Conservation (phyloP, 2,113 vertebrate genomes). For the Oreochromis tanganicae region DNA sequence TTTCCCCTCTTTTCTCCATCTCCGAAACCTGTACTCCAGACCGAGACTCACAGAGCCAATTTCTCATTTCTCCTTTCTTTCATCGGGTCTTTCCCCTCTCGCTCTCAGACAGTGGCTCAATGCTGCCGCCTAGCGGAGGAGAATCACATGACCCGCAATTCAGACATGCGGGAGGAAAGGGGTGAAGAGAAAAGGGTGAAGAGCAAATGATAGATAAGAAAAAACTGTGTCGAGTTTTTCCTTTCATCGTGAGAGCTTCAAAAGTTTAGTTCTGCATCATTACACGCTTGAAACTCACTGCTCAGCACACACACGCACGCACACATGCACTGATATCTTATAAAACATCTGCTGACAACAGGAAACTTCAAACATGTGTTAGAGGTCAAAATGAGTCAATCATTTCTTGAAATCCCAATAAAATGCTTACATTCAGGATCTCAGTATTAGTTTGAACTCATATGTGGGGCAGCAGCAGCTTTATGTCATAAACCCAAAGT, state of each 20-base stretch:
- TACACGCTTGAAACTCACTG: neutral
- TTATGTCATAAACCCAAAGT: neutral
- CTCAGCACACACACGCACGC: neutral
- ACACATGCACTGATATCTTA: neutral
- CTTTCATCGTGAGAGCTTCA: neutral
- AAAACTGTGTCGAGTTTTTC: neutral
- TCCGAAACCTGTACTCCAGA: neutral
- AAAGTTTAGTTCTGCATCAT: neutral
- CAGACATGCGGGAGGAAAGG: conserved; percentile 1
- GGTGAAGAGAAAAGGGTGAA: neutral
- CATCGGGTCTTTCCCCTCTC: neutral
- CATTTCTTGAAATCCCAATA: neutral
- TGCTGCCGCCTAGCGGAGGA: conserved; percentile 59
- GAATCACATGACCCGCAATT: conserved; percentile 44
- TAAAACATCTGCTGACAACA: neutral
- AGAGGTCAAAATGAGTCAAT: neutral
- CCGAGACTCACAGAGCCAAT: conserved; percentile 44
- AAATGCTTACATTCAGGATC: neutral
- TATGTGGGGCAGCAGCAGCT: neutral
- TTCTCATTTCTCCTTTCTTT: neutral
- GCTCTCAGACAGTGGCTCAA: conserved; percentile 26
- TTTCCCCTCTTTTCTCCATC: too few relatives aligned
- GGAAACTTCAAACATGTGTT: neutral
- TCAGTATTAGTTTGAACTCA: neutral
- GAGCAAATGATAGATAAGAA: neutral